These are phyloP conservation scores for Cryptotis parvus DNA, from an alignment of 2,113 vertebrate genomes.

Conservation along the genomic window DNA sequence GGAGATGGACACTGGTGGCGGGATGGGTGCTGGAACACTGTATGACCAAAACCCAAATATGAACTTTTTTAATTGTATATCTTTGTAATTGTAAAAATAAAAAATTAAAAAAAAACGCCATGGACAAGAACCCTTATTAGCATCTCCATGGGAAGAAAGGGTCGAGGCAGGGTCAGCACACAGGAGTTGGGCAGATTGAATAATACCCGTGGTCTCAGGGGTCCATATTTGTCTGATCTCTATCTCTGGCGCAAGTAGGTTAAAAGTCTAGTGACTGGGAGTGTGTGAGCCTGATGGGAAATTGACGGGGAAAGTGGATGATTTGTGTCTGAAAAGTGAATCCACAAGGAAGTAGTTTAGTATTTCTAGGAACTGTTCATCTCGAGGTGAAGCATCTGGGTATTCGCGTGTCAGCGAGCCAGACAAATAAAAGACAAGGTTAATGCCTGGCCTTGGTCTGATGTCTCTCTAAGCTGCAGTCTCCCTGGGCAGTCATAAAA, in stretches of 20 bases:
- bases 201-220: neutral
- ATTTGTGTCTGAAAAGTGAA: neutral
- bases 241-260: too few relatives aligned
- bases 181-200: too few relatives aligned
- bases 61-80: too few relatives aligned
- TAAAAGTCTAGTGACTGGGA: neutral
- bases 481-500: too few relatives aligned
- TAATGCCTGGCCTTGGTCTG: neutral
- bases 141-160: neutral
- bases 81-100: too few relatives aligned
- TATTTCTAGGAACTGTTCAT: neutral
- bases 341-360: neutral
- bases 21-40: too few relatives aligned
- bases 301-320: neutral
- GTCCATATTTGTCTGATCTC: neutral
- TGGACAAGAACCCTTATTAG: accelerated
- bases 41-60: too few relatives aligned
- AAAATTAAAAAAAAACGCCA: too few relatives aligned
- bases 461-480: neutral
- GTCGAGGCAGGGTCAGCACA: neutral
- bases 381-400: too few relatives aligned
- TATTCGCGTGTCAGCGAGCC: neutral
- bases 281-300: neutral
- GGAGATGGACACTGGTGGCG: too few relatives aligned
- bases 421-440: neutral